A percentile compares a stretch with the other conserved stretches of the same genome.
phyloP scores from a whole-genome alignment of 1,140 invertebrate species.

The Campoletis sonorensis region DNA sequence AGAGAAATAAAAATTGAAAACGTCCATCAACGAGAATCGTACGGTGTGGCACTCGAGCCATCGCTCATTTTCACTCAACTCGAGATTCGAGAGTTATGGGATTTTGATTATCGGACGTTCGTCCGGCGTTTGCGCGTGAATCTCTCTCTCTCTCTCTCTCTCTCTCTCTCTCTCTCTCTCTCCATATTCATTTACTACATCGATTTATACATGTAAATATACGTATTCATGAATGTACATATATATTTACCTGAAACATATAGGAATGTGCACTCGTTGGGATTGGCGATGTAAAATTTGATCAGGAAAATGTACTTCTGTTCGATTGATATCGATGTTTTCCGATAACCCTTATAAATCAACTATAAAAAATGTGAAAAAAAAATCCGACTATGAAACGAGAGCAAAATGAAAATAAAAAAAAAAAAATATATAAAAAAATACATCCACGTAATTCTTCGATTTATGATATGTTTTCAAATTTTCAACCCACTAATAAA shows the following conservation, averaged over 20 bases:
- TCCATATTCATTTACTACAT: conserved; percentile 25
- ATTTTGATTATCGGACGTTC: conserved; percentile 43
- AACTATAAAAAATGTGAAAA: background rate
- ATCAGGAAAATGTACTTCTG: conserved; percentile 40
- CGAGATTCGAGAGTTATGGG: conserved; percentile 40
- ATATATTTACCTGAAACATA: background rate
- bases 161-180: too few relatives aligned
- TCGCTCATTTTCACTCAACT: conserved; percentile 28
- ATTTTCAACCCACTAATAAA: background rate
- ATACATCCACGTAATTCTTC: background rate
- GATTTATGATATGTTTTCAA: conserved; percentile 20
- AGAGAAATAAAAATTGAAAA: background rate
- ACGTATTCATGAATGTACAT: background rate
- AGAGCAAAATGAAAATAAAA: too few relatives aligned
- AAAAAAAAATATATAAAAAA: conserved; percentile 11
- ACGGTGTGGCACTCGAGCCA: conserved; percentile 20
- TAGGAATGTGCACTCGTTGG: too few relatives aligned
- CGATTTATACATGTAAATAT: background rate
- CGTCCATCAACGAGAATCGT: conserved; percentile 18
- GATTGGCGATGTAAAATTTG: conserved; percentile 38
- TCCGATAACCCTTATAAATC: conserved; percentile 42
- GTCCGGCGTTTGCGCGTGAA: conserved; percentile 18
- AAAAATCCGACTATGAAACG: background rate
- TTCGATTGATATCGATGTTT: conserved; percentile 43
- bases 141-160: too few relatives aligned